Evolutionary conservation across 2,113 vertebrate species (phyloP), one percentile per base, ranked within the genome.

Genomic region (Dipodomys spectabilis): DNA sequence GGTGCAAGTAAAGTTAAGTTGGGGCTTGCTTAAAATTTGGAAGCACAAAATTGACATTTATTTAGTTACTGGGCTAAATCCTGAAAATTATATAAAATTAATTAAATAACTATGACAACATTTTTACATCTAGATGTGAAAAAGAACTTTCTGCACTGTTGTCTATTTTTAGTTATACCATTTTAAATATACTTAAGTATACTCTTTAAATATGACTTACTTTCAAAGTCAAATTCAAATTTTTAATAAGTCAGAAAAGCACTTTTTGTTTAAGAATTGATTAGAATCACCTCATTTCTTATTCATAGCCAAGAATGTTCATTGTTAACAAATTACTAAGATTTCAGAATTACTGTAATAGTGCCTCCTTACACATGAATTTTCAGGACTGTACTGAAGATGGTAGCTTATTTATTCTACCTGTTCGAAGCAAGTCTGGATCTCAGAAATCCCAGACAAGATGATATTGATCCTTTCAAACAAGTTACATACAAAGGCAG

Each of bases 401-500:
- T 0, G 16, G 2, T 65, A 23, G 7, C 19, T 69, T 27, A 7
- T 6, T 16, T 35, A 5, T 45, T 67, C 28, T 78, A 20, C 27
- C 6, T 1, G 74, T 39, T 93, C 20, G 45, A 19, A 91, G 28
- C 10, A 77, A 65, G 20, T 27, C 35, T 16, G 30, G 22, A 44
- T 64, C 74, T 82, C 74, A 62, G 35, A 91, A 89, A 87, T 85
- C 32, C 86, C 84, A 91, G 86, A 90, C 18, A 69, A 78, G 73
- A n/a, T 44, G 81, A 88, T 91, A 90, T 25, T 44, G 91, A 85
- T 39, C 53, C 32, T 92, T 81, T 88, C 2, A 44, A 90, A 74
- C 7, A 86, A 91, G n/a, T 89, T 86, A 87, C 19, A 6, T 77
- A 64, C 74, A 72, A 79, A 91, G 85, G 69, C 95, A 94, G 27